Percentiles rank a stretch among this genome's conserved stretches.
Evolutionary conservation across 2,888 invertebrate genomes (phyloP).

Genomic region (Lamproptera curius): DNA sequence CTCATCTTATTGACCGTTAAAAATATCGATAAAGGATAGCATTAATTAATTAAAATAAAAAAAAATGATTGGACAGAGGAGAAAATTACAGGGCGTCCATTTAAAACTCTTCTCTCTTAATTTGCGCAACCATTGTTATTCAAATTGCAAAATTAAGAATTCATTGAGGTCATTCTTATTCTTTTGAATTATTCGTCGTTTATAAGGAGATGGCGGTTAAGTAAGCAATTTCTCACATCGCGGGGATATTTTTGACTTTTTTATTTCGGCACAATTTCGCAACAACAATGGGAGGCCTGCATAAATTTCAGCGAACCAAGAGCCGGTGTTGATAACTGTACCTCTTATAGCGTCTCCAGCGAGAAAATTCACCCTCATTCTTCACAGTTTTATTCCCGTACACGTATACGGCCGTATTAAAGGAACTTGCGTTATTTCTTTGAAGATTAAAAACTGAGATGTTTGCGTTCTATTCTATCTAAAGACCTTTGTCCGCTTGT

Average conservation of each 20-base stretch:
- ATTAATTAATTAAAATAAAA: neutral
- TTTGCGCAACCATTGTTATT: conserved; percentile 59
- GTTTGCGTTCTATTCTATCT: conserved; percentile 32
- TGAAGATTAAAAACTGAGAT: conserved; percentile 36
- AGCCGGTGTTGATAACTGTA: conserved; percentile 16
- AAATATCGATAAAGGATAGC: too few species aligned
- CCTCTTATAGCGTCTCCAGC: conserved; percentile 12
- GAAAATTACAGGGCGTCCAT: neutral
- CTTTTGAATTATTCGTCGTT: conserved; percentile 42
- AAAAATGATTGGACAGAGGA: neutral
- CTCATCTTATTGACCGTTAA: too few species aligned
- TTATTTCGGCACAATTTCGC: conserved; percentile 16
- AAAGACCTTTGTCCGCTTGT: neutral
- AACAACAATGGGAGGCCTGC: conserved; percentile 18
- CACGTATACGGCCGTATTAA: conserved; percentile 24
- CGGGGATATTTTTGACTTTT: conserved; percentile 26
- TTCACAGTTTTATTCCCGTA: conserved; percentile 28
- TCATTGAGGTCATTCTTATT: conserved; percentile 58
- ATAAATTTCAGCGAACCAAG: conserved; percentile 19
- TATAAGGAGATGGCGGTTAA: conserved; percentile 27
- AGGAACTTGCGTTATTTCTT: conserved; percentile 38
- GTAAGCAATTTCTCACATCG: conserved; percentile 22
- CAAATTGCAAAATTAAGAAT: conserved; percentile 62
- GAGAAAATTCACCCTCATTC: conserved; percentile 20
- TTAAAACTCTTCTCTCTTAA: conserved; percentile 36